These are phyloP conservation scores for Chaetura pelagica DNA, from an alignment of 2,113 vertebrate species.

Conservation along the genomic window DNA sequence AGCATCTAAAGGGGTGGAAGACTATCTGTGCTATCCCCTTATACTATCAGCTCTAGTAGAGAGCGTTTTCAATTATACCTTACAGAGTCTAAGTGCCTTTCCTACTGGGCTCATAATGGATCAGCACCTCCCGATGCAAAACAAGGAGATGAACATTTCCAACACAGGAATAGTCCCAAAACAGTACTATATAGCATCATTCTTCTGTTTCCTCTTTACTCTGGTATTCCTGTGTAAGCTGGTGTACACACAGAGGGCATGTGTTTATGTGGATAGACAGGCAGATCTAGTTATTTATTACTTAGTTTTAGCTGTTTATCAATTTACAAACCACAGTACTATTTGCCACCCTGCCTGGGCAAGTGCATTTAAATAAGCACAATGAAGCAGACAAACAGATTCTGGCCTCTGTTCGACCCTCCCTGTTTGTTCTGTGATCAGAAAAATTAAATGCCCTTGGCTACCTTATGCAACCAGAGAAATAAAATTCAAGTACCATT, in stretches of 20 bases:
- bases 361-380: not conserved
- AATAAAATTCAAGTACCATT: not conserved
- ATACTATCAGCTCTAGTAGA: not conserved
- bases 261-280: not conserved
- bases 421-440: not conserved
- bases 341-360: not conserved
- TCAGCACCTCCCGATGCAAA: not conserved
- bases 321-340: not conserved
- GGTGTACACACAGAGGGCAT: accelerated
- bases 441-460: not conserved
- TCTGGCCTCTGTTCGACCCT: not conserved
- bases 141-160: not conserved
- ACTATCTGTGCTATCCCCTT: not conserved
- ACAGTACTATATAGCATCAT: not conserved
- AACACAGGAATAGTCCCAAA: not conserved
- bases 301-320: not conserved
- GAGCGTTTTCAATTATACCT: not conserved
- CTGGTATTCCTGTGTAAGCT: not conserved
- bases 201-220: not conserved
- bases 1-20: not conserved
- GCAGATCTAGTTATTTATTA: not conserved
- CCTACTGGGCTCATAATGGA: not conserved
- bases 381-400: not conserved
- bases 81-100: not conserved
- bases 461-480: accelerated